Conservation (phyloP, 64 coral and sea anemone species). For the Acropora yongei region DNA sequence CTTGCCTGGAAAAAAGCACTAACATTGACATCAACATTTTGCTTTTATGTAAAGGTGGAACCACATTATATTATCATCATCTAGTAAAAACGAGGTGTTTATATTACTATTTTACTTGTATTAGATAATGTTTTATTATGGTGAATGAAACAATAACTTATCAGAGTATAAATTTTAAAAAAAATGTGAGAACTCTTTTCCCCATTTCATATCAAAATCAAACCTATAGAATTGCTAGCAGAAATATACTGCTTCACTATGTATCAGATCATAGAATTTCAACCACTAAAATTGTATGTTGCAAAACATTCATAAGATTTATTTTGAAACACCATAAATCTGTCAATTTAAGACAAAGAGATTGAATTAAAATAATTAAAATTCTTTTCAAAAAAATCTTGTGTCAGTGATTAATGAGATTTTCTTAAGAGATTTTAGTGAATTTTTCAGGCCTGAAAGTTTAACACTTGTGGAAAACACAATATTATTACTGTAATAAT, state of each 20-base stretch:
- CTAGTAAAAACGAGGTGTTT: neutral
- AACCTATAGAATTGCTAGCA: neutral
- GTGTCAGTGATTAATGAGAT: no score
- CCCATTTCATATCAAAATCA: neutral
- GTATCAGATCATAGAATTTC: neutral
- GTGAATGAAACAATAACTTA: neutral
- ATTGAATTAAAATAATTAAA: no score
- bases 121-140: neutral
- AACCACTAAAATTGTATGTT: no score
- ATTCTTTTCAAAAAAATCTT: no score
- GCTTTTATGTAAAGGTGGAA: neutral
- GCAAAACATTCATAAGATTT: no score
- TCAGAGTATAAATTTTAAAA: neutral
- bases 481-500: no score
- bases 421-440: no score
- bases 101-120: neutral
- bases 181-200: neutral
- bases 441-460: no score
- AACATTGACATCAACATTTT: neutral
- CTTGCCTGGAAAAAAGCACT: neutral
- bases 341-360: no score
- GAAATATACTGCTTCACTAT: neutral
- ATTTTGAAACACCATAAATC: no score
- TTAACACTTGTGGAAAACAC: no score
- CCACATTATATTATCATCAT: constrained; percentile 2